These are phyloP conservation scores for Hanleya hanleyi DNA, from an alignment of 2,888 invertebrate species.

Conservation along the genomic window DNA sequence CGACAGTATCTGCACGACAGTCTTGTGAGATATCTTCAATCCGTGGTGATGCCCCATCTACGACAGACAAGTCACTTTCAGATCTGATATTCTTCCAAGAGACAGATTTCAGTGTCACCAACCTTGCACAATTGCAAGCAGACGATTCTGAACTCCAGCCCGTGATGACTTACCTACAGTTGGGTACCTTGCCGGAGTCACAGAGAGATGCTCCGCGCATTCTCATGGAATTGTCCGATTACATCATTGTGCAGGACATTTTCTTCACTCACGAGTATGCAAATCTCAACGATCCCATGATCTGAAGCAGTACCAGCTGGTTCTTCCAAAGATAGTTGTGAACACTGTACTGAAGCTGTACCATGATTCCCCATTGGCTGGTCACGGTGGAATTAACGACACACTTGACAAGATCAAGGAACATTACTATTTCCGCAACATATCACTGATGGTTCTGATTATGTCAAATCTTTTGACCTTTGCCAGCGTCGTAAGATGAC, in stretches of 20 bases:
- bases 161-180: constrained; percentile 18
- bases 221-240: constrained; percentile 6
- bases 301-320: constrained; percentile 15
- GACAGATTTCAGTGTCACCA: background rate
- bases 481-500: constrained; percentile 10
- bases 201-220: constrained; percentile 28
- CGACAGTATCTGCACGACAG: background rate
- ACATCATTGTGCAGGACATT: background rate
- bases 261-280: constrained; percentile 18
- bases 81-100: background rate
- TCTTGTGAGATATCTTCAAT: no score
- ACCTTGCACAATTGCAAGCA: constrained; percentile 18
- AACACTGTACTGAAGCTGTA: background rate
- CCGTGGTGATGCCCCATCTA: no score
- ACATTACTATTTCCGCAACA: constrained; percentile 6
- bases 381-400: constrained; percentile 14
- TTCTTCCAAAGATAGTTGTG: constrained; percentile 5
- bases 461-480: constrained; percentile 10
- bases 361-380: constrained; percentile 19
- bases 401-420: constrained; percentile 15
- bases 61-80: no score
- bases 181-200: constrained; percentile 22
- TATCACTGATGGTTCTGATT: background rate
- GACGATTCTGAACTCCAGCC: constrained; percentile 18
- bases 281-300: constrained; percentile 14